A percentile compares a stretch with the other conserved stretches of the same genome.
Conservation (phyloP, 2,113 vertebrate species). For the Catharus fuscescens region DNA sequence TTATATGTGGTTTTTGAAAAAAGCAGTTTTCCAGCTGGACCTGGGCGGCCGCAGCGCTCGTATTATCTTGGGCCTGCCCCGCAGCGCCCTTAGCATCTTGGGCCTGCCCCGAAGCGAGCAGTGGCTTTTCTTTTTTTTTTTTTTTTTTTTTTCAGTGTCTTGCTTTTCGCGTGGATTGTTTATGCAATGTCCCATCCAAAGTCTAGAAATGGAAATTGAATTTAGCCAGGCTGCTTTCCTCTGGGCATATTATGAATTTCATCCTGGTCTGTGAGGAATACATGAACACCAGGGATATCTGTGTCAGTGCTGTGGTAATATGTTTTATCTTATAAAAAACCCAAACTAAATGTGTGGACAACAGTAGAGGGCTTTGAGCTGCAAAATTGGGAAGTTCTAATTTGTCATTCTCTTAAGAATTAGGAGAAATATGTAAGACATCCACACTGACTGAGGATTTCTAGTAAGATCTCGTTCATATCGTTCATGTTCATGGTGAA, state of each 20-base stretch:
- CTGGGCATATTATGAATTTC: accelerated
- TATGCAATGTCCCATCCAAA: no score
- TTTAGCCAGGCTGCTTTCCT: background rate
- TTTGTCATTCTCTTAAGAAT: background rate
- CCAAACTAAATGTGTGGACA: background rate
- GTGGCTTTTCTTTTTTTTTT: background rate
- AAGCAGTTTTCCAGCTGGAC: background rate
- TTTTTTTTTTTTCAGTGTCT: background rate
- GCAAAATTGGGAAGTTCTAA: background rate
- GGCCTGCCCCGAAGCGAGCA: accelerated
- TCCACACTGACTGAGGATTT: background rate
- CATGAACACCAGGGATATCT: accelerated
- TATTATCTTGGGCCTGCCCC: background rate
- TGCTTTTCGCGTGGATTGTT: background rate
- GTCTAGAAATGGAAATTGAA: background rate
- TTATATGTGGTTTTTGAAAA: no score
- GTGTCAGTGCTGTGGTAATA: no score
- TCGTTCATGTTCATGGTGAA: background rate
- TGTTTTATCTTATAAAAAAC: background rate
- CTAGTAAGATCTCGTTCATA: background rate
- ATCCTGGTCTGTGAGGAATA: background rate
- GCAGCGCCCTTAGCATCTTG: accelerated
- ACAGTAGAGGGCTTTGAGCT: background rate
- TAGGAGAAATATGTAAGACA: background rate
- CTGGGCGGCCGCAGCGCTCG: accelerated